phyloP scores from a whole-genome alignment of 2,888 invertebrate species.

The Heliconius cydno region DNA sequence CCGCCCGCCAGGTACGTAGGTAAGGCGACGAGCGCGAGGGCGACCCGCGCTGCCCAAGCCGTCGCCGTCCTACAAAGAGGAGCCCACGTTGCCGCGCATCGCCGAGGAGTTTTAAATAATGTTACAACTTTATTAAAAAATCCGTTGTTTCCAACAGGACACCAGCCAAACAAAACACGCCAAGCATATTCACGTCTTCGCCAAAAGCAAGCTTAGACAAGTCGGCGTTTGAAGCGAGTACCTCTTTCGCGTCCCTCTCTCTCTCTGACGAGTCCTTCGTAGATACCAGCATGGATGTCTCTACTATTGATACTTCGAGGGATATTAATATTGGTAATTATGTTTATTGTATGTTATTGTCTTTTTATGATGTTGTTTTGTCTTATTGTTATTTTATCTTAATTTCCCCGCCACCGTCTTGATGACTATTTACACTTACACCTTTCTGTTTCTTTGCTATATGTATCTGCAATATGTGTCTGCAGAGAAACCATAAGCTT shows the following conservation, averaged over 20 bases:
- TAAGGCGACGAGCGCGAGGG: constrained; percentile 59
- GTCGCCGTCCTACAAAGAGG: constrained; percentile 66
- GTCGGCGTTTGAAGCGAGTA: constrained; percentile 62
- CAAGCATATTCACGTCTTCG: constrained; percentile 77
- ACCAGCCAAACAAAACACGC: constrained; percentile 70
- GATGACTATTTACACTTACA: too few relatives aligned
- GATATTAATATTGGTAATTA: constrained; percentile 62
- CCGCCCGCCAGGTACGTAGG: constrained; percentile 62
- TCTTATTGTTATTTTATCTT: too few relatives aligned
- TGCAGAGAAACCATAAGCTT: too few relatives aligned
- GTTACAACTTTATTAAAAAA: neutral
- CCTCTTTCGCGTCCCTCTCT: constrained; percentile 73
- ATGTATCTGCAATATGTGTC: too few relatives aligned
- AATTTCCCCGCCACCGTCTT: too few relatives aligned
- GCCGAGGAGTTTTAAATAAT: constrained; percentile 86
- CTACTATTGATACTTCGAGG: constrained; percentile 66
- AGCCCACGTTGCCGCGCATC: constrained; percentile 88
- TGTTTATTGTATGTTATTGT: too few relatives aligned
- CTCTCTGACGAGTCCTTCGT: constrained; percentile 74
- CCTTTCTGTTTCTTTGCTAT: too few relatives aligned
- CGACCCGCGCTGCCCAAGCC: constrained; percentile 69
- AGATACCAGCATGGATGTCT: constrained; percentile 67
- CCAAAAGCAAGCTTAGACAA: constrained; percentile 70
- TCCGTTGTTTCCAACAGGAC: constrained; percentile 55
- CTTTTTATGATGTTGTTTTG: too few relatives aligned